phyloP scores from a whole-genome alignment of 64 coral and sea anemone species.

The Actinia equina region DNA sequence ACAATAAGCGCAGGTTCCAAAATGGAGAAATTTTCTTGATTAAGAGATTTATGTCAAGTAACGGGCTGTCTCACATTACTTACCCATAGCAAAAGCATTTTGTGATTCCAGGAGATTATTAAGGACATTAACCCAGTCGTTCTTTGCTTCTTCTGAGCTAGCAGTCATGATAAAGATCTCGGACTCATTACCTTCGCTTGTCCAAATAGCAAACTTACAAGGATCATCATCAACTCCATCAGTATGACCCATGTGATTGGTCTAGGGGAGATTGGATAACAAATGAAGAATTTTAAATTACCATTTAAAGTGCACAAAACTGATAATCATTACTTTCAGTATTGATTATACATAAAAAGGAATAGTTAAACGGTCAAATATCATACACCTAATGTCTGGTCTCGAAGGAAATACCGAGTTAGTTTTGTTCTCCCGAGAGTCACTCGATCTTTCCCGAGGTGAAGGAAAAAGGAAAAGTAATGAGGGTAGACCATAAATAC shows the following conservation, averaged over 20 bases:
- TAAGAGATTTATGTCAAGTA: background rate
- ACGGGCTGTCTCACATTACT: background rate
- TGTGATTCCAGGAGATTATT: conserved; percentile 85
- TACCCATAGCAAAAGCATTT: conserved; percentile 93
- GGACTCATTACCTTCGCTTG: conserved; percentile 64
- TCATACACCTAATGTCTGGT: too few species aligned
- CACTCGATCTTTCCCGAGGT: too few species aligned
- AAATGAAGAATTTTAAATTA: background rate
- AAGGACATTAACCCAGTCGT: conserved; percentile 75
- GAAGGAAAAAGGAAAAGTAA: too few species aligned
- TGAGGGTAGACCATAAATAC: too few species aligned
- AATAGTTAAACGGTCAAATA: too few species aligned
- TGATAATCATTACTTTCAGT: too few species aligned
- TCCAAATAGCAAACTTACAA: conserved; percentile 91
- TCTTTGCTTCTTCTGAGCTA: conserved; percentile 73
- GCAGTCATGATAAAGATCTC: conserved; percentile 82
- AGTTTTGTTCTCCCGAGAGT: too few species aligned
- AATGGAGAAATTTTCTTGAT: too few species aligned
- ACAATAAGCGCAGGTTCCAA: too few species aligned
- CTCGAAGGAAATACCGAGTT: too few species aligned
- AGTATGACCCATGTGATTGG: conserved; percentile 83
- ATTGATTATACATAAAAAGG: too few species aligned
- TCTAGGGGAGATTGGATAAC: conserved; percentile 28
- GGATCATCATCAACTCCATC: conserved; percentile 87
- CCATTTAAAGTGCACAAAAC: too few species aligned